Evolutionary conservation across 2,797 vertebrate genomes (phyloP).

Genomic region (Falco rusticolus): DNA sequence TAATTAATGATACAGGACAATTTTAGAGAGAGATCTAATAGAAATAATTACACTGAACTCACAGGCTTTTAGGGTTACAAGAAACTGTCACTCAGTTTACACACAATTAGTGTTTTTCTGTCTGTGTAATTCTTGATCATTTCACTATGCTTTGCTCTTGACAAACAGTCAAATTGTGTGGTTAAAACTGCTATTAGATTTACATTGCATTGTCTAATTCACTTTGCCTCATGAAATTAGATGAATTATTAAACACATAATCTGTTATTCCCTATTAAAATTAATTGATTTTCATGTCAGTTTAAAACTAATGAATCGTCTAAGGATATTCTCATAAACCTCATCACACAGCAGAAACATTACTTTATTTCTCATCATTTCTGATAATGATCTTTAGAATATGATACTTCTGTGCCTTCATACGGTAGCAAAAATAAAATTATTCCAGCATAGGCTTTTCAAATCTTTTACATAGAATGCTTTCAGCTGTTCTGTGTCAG

Average conservation of each 20-base stretch:
- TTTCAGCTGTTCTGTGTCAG: not conserved
- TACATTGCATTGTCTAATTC: conserved; percentile 80
- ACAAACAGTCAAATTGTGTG: conserved; percentile 76
- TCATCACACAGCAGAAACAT: conserved; percentile 46
- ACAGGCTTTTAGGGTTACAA: conserved; percentile 62
- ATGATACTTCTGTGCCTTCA: conserved; percentile 9
- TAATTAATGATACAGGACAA: conserved; percentile 36
- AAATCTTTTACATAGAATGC: not conserved
- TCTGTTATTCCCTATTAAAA: conserved; percentile 82
- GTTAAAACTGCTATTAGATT: conserved; percentile 74
- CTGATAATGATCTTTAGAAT: conserved; percentile 53
- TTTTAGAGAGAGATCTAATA: conserved; percentile 63
- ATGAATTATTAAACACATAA: conserved; percentile 82
- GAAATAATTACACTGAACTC: conserved; percentile 47
- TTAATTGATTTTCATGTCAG: conserved; percentile 81
- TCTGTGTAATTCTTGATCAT: conserved; percentile 66
- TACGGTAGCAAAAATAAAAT: conserved; percentile 49
- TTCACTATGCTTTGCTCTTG: conserved; percentile 70
- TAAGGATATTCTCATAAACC: conserved; percentile 75
- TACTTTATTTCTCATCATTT: conserved; percentile 68
- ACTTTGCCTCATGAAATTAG: conserved; percentile 79
- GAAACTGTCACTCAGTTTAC: conserved; percentile 65
- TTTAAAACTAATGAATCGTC: conserved; percentile 78
- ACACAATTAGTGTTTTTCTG: conserved; percentile 70
- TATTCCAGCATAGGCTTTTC: conserved; percentile 32